Base-by-base conservation (phyloP, 2,888 invertebrate species). In the Myopa testacea region DNA sequence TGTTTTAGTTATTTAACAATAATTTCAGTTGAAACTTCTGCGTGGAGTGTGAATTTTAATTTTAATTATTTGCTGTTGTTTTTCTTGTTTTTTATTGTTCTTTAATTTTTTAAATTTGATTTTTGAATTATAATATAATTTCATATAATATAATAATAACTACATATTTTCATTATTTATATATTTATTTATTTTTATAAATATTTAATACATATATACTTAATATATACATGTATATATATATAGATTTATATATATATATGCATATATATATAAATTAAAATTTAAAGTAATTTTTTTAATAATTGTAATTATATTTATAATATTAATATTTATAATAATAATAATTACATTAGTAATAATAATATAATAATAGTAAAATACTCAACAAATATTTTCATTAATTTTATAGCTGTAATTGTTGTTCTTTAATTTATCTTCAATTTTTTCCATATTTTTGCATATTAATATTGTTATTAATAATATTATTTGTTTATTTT, bases 321-420 rank as follows among this genome's bases (percentile, higher is more conserved):
- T 26, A 26, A 58, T 58, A 7, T 85, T 84, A 83, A 83, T 85
- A 84, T 81, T 81, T 81, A 81, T 81, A 81, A 74, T 81, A 84
- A 79, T 80, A 80, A 79, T 79, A 79, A 81, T 80, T 81, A 75
- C 82, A 80, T 65, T 78, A 81, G 77, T 69, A 65, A 58, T 78
- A 81, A 77, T 69, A 65, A 58, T 58, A 62, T 85, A 84, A 85
- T 87, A 83, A 83, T 85, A 84, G 81, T 85, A 87, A 88, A 88
- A 88, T 88, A 88, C 85, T 88, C 87, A 88, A 88, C 88, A 88
- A 88, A 88, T 87, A 85, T 87, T 82, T 83, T 82, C 82, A 85
- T 81, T 83, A 82, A 84, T 84, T 82, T 82, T 84, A 82, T 85
- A 84, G 82, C 84, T 84, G 84, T 85, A 84, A 85, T 83, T 82